These are phyloP conservation scores for Bufotes viridis DNA, from an alignment of 2,797 vertebrate genomes.

Conservation along the genomic window DNA sequence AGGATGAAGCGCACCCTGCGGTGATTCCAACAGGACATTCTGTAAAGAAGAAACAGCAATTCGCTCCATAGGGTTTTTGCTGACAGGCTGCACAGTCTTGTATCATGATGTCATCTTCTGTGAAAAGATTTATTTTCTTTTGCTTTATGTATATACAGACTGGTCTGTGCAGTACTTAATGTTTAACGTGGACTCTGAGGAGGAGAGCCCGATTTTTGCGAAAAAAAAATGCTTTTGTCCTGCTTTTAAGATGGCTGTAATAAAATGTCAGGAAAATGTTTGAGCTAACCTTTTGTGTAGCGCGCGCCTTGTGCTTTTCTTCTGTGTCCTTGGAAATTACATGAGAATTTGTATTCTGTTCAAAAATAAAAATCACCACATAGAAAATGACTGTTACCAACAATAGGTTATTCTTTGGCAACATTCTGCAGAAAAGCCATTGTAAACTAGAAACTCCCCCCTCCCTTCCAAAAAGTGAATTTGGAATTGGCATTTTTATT, in stretches of 20 bases:
- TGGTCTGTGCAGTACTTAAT: background rate
- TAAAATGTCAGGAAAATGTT: constrained; percentile 60
- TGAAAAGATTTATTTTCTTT: background rate
- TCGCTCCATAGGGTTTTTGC: background rate
- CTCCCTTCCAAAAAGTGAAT: accelerated
- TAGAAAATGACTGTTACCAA: constrained; percentile 48
- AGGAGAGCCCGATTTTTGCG: constrained; percentile 10
- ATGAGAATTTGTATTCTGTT: constrained; percentile 48
- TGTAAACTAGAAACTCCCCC: constrained; percentile 14
- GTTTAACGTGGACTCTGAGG: constrained; percentile 2
- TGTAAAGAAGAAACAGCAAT: background rate
- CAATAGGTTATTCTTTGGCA: constrained; percentile 51
- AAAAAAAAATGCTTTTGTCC: background rate
- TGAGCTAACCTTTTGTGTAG: constrained; percentile 49
- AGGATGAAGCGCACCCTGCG: background rate
- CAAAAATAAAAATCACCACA: constrained; percentile 51
- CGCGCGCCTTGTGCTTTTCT: constrained; percentile 22
- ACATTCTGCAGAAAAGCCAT: constrained; percentile 31
- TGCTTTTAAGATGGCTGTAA: constrained; percentile 49
- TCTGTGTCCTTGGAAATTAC: constrained; percentile 55
- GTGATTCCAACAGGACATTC: background rate
- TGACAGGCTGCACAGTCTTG: background rate
- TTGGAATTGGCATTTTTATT: no score
- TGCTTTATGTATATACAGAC: background rate
- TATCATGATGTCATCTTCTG: constrained; percentile 9